Percentiles rank a stretch among this genome's conserved stretches.
Evolutionary conservation across 2,888 invertebrate genomes (phyloP).

Genomic region (Napeogenes sylphis): DNA sequence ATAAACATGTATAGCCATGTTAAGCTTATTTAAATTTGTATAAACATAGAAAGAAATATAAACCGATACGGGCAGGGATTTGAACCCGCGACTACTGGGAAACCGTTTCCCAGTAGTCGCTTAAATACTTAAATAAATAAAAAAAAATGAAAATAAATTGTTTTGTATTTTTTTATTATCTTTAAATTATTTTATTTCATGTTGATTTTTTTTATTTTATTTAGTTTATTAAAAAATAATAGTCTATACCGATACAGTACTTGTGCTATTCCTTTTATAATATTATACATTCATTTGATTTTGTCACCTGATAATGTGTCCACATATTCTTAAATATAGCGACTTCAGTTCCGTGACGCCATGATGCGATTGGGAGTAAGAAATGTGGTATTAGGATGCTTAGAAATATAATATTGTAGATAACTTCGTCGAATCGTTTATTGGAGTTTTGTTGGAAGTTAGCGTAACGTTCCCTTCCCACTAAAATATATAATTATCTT

Average conservation of each 20-base stretch:
- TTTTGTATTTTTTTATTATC: too few species aligned
- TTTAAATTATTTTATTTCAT: background rate
- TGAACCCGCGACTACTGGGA: too few species aligned
- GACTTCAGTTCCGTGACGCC: conserved; percentile 84
- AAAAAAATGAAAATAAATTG: conserved; percentile 53
- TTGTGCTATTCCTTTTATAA: too few species aligned
- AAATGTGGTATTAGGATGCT: conserved; percentile 85
- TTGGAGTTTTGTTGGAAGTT: conserved; percentile 78
- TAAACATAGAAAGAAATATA: too few species aligned
- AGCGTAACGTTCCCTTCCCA: conserved; percentile 73
- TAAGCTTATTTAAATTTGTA: too few species aligned
- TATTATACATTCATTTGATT: too few species aligned
- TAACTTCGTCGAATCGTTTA: conserved; percentile 84
- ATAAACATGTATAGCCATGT: too few species aligned
- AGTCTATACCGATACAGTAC: too few species aligned
- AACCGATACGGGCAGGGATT: too few species aligned
- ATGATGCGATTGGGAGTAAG: conserved; percentile 81
- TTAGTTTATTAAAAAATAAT: too few species aligned
- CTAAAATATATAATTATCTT: conserved; percentile 44
- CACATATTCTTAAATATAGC: conserved; percentile 88
- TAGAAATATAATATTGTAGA: conserved; percentile 85
- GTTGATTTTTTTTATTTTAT: background rate
- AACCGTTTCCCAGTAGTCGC: too few species aligned
- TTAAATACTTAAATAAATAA: too few species aligned
- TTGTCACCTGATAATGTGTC: conserved; percentile 82